phyloP scores from a whole-genome alignment of 2,113 vertebrate species.

The Hyperopisus bebe region DNA sequence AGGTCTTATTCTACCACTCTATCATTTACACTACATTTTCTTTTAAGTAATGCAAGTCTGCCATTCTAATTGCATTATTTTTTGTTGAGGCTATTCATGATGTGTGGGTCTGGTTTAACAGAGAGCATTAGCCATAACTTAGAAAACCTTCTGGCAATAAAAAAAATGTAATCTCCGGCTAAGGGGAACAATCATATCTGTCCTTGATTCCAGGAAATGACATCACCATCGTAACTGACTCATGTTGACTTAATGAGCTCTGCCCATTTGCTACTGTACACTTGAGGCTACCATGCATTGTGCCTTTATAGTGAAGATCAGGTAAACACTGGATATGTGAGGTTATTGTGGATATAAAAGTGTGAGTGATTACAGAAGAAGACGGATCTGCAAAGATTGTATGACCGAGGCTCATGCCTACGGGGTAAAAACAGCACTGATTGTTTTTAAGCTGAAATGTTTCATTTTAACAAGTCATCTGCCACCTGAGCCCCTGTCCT shows the following conservation, averaged over 20 bases:
- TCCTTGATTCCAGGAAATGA: background rate
- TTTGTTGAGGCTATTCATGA: background rate
- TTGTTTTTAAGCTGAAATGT: background rate
- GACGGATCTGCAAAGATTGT: background rate
- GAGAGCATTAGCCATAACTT: background rate
- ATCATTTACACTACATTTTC: background rate
- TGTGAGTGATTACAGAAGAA: background rate
- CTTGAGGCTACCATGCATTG: background rate
- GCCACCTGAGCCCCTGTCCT: background rate
- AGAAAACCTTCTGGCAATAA: background rate
- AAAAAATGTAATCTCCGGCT: background rate
- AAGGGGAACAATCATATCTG: background rate
- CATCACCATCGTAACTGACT: background rate
- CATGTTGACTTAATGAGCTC: background rate
- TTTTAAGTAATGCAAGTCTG: background rate
- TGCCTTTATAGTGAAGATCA: background rate
- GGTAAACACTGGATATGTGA: background rate
- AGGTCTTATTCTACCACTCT: background rate
- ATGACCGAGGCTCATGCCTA: background rate
- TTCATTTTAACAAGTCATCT: background rate
- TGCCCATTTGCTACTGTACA: background rate
- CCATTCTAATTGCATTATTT: background rate
- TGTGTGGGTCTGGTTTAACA: background rate
- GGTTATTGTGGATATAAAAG: background rate
- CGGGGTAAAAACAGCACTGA: background rate